Conservation (phyloP, 2,113 vertebrate species). For the Oophaga pumilio region DNA sequence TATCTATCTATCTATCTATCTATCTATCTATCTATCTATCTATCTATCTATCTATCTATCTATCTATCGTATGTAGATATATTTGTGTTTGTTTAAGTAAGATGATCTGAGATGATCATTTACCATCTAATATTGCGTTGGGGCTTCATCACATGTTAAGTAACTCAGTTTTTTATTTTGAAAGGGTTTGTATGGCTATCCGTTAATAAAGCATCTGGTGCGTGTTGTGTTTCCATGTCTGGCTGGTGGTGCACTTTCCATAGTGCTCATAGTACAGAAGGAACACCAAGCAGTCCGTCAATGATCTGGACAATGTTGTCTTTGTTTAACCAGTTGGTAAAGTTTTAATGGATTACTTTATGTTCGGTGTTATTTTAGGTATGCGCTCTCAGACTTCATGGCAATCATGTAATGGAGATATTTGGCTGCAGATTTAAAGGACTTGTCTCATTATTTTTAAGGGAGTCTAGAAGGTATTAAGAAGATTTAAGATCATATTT, state of each 20-base stretch:
- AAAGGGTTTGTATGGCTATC: background rate
- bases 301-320: conserved; percentile 44
- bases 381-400: conserved; percentile 57
- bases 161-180: background rate
- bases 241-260: conserved; percentile 21
- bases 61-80: too few species aligned
- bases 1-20: too few species aligned
- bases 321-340: conserved; percentile 54
- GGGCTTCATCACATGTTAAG: background rate
- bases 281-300: conserved; percentile 52
- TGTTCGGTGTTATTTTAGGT: conserved; percentile 58
- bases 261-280: conserved; percentile 10
- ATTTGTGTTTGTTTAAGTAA: background rate
- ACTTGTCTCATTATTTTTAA: conserved; percentile 51
- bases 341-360: conserved; percentile 58
- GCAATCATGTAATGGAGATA: conserved; percentile 56
- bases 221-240: conserved; percentile 27
- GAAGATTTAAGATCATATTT: conserved; percentile 41
- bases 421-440: conserved; percentile 54
- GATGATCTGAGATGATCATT: background rate
- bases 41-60: too few species aligned
- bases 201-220: background rate
- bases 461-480: conserved; percentile 44
- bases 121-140: background rate
- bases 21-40: too few species aligned